Percentiles rank a stretch among this genome's conserved stretches.
Evolutionary conservation across 2,888 invertebrate species (phyloP).

Genomic region (Scelioninae gen. 1): DNA sequence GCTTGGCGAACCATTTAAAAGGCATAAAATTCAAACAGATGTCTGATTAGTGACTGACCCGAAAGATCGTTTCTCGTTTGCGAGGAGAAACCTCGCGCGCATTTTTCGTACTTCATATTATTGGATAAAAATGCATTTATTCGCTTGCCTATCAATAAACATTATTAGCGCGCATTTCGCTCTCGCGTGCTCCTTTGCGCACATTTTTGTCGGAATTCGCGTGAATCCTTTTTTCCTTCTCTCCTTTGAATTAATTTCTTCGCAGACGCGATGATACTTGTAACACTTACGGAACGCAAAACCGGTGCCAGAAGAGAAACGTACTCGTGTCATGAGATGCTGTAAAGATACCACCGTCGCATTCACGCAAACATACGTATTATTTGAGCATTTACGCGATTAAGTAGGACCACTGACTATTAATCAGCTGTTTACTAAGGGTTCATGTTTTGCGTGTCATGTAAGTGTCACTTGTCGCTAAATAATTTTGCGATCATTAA

Average conservation of each 20-base stretch:
- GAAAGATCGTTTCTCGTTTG: slow-evolving; percentile 45
- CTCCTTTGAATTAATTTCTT: slow-evolving; percentile 52
- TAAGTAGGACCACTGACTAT: slow-evolving; percentile 57
- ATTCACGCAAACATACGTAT: slow-evolving; percentile 53
- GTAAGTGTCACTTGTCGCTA: slow-evolving; percentile 52
- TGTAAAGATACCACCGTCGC: slow-evolving; percentile 54
- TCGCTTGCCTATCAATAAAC: slow-evolving; percentile 53
- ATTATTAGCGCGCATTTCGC: slow-evolving; percentile 38
- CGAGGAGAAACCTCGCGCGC: slow-evolving; percentile 51
- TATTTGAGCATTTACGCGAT: slow-evolving; percentile 57
- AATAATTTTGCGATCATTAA: slow-evolving; percentile 42
- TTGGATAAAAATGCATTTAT: slow-evolving; percentile 46
- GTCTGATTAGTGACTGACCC: slow-evolving; percentile 56
- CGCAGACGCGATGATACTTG: slow-evolving; percentile 59
- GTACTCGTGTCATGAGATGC: slow-evolving; percentile 64
- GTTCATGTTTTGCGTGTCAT: slow-evolving; percentile 49
- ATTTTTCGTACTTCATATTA: slow-evolving; percentile 53
- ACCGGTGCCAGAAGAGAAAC: slow-evolving; percentile 67
- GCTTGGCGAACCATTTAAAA: slow-evolving; percentile 16
- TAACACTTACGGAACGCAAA: slow-evolving; percentile 62
- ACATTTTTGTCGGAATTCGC: slow-evolving; percentile 33
- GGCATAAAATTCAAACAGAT: slow-evolving; percentile 42
- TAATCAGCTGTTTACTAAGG: slow-evolving; percentile 28
- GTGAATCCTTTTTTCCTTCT: slow-evolving; percentile 34
- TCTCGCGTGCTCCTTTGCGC: slow-evolving; percentile 52